phyloP scores from a whole-genome alignment of 1,140 invertebrate genomes.

The Macrobrachium nipponense region DNA sequence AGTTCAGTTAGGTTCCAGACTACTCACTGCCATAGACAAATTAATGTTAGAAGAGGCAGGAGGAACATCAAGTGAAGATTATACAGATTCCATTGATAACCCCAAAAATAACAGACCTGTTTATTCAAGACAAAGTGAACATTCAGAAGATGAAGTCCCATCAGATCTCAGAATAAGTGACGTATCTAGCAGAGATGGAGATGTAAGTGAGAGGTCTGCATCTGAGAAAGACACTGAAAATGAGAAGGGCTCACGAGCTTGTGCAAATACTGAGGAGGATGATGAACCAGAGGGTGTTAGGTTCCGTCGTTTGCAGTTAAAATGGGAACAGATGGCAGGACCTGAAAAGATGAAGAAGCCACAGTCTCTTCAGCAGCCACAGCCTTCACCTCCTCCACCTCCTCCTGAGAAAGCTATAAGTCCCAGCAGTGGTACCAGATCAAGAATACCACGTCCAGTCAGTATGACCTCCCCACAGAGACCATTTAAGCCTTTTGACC shows the following conservation, averaged over 20 bases:
- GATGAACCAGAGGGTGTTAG: conserved; percentile 67
- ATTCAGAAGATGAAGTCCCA: conserved; percentile 41
- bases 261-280: conserved; percentile 43
- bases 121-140: conserved; percentile 1
- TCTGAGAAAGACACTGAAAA: conserved; percentile 63
- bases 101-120: conserved; percentile 63
- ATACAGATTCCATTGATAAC: conserved; percentile 79
- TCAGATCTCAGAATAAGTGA: conserved; percentile 56
- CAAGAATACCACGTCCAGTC: conserved; percentile 79
- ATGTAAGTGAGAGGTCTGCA: conserved; percentile 61
- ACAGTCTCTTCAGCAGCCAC: conserved; percentile 13
- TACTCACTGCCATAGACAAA: conserved; percentile 79
- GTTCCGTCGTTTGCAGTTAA: conserved; percentile 84
- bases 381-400: neutral
- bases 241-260: conserved; percentile 58
- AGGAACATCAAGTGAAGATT: conserved; percentile 75
- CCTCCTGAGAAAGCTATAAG: conserved; percentile 58
- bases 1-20: conserved; percentile 77
- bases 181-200: conserved; percentile 59
- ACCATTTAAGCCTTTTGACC: conserved; percentile 63
- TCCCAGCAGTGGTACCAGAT: conserved; percentile 72
- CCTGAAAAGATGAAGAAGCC: conserved; percentile 44
- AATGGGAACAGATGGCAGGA: conserved; percentile 82
- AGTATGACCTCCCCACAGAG: conserved; percentile 67
- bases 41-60: conserved; percentile 73